These are phyloP conservation scores for Enteromius argenteus DNA, from an alignment of 2,797 vertebrate species.

Conservation along the genomic window DNA sequence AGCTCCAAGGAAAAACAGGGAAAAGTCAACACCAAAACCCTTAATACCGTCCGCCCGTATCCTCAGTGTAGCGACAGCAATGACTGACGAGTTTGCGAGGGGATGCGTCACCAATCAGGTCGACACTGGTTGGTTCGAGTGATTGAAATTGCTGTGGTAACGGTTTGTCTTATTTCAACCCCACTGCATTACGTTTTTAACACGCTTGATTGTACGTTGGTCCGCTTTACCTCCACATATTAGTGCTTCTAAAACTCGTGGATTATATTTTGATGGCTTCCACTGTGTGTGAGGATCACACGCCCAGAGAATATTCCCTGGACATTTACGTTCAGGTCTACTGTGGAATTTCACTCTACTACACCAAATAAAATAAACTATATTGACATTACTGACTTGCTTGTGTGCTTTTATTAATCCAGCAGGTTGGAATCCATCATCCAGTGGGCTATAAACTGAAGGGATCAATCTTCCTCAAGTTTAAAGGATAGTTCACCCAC, in stretches of 20 bases:
- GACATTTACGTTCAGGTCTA: slow-evolving; percentile 59
- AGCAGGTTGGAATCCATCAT: background rate
- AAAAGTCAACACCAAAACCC: slow-evolving; percentile 76
- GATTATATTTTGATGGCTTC: slow-evolving; percentile 60
- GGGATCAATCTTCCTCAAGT: background rate
- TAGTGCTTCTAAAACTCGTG: slow-evolving; percentile 64
- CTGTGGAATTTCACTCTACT: slow-evolving; percentile 69
- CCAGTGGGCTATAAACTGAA: background rate
- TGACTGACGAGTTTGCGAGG: slow-evolving; percentile 29
- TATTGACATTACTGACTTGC: slow-evolving; percentile 46
- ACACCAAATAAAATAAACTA: slow-evolving; percentile 75
- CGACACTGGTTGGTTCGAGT: slow-evolving; percentile 31
- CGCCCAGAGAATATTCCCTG: slow-evolving; percentile 59
- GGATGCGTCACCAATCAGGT: slow-evolving; percentile 48
- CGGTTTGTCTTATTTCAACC: slow-evolving; percentile 46
- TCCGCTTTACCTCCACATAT: slow-evolving; percentile 64
- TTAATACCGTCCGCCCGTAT: slow-evolving; percentile 67
- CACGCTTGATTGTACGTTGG: slow-evolving; percentile 65
- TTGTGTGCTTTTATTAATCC: slow-evolving; percentile 33
- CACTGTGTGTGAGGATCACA: slow-evolving; percentile 56
- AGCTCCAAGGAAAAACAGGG: slow-evolving; percentile 76
- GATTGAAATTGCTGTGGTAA: slow-evolving; percentile 43
- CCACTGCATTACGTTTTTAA: slow-evolving; percentile 51
- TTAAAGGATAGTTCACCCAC: background rate
- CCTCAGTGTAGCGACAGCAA: slow-evolving; percentile 53